Base-by-base conservation (phyloP, 2,113 vertebrate genomes). In the Emberiza fucata region DNA sequence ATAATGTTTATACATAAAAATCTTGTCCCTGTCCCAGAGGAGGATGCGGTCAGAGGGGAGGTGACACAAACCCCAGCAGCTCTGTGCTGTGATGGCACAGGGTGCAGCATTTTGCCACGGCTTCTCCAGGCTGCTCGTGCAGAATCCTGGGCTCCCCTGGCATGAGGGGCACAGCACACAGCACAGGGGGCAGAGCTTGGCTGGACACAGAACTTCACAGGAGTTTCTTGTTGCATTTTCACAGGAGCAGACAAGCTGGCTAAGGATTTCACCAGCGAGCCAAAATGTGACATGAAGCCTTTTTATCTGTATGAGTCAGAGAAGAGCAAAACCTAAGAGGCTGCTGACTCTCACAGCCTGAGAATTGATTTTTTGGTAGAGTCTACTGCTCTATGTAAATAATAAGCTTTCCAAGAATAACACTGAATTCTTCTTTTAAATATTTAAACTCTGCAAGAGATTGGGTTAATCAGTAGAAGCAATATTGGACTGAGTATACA, bases 391-490 rank as follows among this genome's bases (percentile, higher is more conserved):
- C 75, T 84, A 71, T 84, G 72, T 90, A 95, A 96, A 95, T 84
- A 93, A 76, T 57, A 95, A 81, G 37, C 82, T 96, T 96, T 95
- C 93, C 76, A 95, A 95, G 90, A 94, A 95, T 75, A 95, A 95
- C 57, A 81, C 2, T 50, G 76, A 78, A 75, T 90, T 81, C 29
- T 65, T 82, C 79, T 65, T 93, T 93, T 68, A 93, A 94, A 86
- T 81, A 84, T 95, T 94, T 88, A 71, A 93, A 83, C 53, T 88
- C 28, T 57, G 64, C 70, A 88, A 66, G 37, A 61, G 12, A 57
- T 57, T 75, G 37, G 28, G 25, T 88, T 95, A 81, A 79, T 95
- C 33, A 42, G 22, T 69, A 53, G 40, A 68, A 81, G 57, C 64
- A 93, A 75, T 88, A 86, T 12, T 68, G 29, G 45, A 64, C 25